These are phyloP conservation scores for Onychostoma macrolepis DNA, from an alignment of 2,113 vertebrate species.

Conservation along the genomic window DNA sequence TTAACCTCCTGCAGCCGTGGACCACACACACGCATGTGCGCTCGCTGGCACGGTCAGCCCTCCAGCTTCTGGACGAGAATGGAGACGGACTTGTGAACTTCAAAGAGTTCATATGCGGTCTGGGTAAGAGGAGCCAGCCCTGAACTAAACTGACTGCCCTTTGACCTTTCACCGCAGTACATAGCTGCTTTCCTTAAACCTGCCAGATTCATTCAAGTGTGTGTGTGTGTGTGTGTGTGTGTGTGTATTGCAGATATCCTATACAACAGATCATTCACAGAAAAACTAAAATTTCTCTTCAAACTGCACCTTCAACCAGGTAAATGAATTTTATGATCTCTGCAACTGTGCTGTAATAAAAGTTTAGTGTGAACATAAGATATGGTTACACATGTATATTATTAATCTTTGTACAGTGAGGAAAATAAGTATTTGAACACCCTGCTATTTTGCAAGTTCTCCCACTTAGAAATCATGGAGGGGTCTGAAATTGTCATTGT, in stretches of 20 bases:
- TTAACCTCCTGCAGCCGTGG: conserved; percentile 92
- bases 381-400: background rate
- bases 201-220: conserved; percentile 22
- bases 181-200: background rate
- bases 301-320: conserved; percentile 95
- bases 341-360: background rate
- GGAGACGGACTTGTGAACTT: conserved; percentile 91
- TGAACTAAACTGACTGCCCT: background rate
- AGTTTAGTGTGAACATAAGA: background rate
- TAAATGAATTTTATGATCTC: conserved; percentile 54
- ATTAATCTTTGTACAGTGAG: background rate
- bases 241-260: conserved; percentile 81
- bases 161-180: background rate
- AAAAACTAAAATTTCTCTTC: conserved; percentile 95
- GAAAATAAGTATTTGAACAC: too few species aligned
- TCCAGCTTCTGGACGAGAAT: conserved; percentile 89
- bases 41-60: conserved; percentile 86
- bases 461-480: too few species aligned
- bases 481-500: too few species aligned
- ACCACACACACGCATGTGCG: conserved; percentile 85
- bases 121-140: conserved; percentile 75
- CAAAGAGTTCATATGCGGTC: conserved; percentile 87
- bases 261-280: conserved; percentile 92
- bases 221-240: conserved; percentile 21
- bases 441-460: too few species aligned